Evolutionary conservation across 2,797 vertebrate species (phyloP).

Genomic region (Erethizon dorsatum): DNA sequence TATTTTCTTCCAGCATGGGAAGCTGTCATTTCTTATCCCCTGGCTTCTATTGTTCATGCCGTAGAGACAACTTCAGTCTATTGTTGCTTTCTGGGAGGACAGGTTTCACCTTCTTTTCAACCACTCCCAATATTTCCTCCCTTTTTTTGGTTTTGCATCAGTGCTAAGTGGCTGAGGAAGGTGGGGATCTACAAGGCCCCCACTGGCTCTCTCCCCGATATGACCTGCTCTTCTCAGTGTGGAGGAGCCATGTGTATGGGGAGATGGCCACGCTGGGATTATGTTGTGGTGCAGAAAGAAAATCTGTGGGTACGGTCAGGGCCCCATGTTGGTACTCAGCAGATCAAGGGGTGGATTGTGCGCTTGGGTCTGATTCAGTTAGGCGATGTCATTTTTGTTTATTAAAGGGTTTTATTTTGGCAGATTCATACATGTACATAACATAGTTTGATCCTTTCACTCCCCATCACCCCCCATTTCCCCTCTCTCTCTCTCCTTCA

Average conservation of each 20-base stretch:
- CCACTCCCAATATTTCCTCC: too few species aligned
- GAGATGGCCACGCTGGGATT: neutral
- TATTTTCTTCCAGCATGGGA: neutral
- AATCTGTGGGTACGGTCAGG: neutral
- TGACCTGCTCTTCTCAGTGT: fast-evolving
- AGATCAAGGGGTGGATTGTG: neutral
- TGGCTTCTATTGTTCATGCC: neutral
- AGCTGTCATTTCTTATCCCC: neutral
- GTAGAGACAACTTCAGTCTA: neutral
- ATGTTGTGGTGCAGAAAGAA: neutral
- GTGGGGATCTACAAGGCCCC: neutral
- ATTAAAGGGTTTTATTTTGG: neutral
- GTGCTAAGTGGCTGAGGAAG: neutral
- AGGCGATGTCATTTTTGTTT: neutral
- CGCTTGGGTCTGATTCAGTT: neutral
- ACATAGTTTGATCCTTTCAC: neutral
- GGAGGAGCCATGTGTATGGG: too few species aligned
- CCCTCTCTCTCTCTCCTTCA: neutral
- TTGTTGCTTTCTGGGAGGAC: neutral
- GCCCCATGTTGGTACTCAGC: neutral
- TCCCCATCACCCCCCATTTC: neutral
- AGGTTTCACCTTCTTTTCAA: neutral
- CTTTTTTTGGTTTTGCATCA: neutral
- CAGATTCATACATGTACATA: neutral
- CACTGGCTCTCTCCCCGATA: neutral